Base-by-base conservation (phyloP, 2,797 vertebrate genomes). In the Typhlichthys eigenmanni region DNA sequence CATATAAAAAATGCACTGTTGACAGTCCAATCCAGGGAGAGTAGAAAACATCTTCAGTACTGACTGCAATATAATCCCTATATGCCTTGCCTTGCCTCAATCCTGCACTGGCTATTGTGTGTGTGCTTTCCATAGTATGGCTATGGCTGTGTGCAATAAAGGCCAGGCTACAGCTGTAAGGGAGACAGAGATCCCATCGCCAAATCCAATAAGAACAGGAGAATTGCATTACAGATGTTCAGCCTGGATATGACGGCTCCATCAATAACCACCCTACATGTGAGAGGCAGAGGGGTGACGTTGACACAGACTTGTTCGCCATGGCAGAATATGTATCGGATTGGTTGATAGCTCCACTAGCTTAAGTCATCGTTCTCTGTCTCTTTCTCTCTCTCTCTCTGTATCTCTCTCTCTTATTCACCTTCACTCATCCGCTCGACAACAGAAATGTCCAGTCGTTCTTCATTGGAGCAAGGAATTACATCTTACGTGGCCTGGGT, bases 191-290 rank as follows among this genome's bases (percentile, higher is more conserved):
- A 88, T 88, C 83, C 70, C 85, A 81, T 88, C 80, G 70, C 72
- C 74, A 83, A 87, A 90, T 89, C 74, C 84, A 90, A 90, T 89
- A 90, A 90, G 79, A 87, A 48, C 68, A 85, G 80, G 78, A 76
- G 71, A 88, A 88, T 90, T 89, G 89, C 85, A 89, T 90, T 90
- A 90, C 89, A 91, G 85, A 91, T 91, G 89, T 88, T 91, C 75
- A 71, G 84, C 70, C 76, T 80, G 83, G 85, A 89, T 86, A 88
- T 90, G 90, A 91, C 69, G 83, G 87, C 86, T 89, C 88, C 87
- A 91, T 91, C 89, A 89, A 91, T 91, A 91, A 91, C 88, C 65
- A 7, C 75, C 75, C 81, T 76, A 81, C 88, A 86, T 87, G 88
- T 82, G 80, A 85, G 83, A 71, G 79, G 76, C 81, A 72, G 76